phyloP scores from a whole-genome alignment of 2,888 invertebrate species.

The Pardosa pseudoannulata region DNA sequence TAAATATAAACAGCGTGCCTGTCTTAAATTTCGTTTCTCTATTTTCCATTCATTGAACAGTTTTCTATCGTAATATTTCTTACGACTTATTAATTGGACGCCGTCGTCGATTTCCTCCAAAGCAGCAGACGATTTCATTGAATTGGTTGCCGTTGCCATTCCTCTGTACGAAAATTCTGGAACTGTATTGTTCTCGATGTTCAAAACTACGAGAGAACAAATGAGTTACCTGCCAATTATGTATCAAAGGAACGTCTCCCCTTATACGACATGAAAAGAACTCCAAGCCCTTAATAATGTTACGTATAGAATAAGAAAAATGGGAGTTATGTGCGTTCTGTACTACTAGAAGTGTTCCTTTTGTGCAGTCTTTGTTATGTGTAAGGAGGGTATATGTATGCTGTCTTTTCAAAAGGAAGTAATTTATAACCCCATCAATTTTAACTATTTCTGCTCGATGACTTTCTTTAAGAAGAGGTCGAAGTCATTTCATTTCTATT shows the following conservation, averaged over 20 bases:
- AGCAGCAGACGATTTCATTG: background rate
- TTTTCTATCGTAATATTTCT: background rate
- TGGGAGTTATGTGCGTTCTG: background rate
- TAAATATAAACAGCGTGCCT: too few species aligned
- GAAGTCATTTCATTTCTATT: background rate
- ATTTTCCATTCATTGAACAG: background rate
- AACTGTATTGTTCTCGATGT: background rate
- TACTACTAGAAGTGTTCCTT: background rate
- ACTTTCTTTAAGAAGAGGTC: background rate
- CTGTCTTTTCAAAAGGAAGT: background rate
- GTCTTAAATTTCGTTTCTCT: too few species aligned
- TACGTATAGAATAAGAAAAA: background rate
- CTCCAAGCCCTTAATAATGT: background rate
- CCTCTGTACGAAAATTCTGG: background rate
- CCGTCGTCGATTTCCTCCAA: background rate
- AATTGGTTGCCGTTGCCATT: background rate
- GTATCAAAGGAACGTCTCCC: background rate
- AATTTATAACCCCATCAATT: background rate
- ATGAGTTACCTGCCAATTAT: constrained; percentile 7
- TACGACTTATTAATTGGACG: background rate
- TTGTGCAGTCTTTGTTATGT: too few species aligned
- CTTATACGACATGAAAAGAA: background rate
- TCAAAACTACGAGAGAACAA: background rate
- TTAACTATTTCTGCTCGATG: background rate
- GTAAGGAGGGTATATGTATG: background rate